A percentile compares a stretch with the other conserved stretches of the same genome.
Evolutionary conservation across 1,140 invertebrate genomes (phyloP).

Genomic region (Ctenoplectra terminalis): DNA sequence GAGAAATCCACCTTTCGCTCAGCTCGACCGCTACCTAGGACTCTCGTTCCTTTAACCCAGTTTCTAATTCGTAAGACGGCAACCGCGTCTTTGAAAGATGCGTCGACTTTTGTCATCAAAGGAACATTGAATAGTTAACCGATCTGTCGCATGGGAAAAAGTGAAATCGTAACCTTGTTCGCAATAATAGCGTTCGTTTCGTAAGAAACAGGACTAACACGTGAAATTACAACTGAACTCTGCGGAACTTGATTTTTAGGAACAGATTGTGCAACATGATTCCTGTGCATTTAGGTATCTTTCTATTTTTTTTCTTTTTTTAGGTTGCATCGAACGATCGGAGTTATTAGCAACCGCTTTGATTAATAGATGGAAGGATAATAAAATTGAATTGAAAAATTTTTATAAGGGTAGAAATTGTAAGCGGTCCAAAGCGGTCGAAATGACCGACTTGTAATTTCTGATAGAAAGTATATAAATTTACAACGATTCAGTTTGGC

Average conservation of each 20-base stretch:
- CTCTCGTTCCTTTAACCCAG: constrained; percentile 42
- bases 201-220: neutral
- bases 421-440: too few relatives aligned
- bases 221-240: too few relatives aligned
- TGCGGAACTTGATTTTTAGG: neutral
- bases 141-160: neutral
- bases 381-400: too few relatives aligned
- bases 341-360: too few relatives aligned
- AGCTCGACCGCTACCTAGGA: constrained; percentile 4
- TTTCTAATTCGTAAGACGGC: constrained; percentile 42
- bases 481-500: too few relatives aligned
- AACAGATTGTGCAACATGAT: neutral
- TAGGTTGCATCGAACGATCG: too few relatives aligned
- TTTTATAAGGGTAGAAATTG: too few relatives aligned
- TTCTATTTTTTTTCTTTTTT: too few relatives aligned
- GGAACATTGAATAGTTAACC: too few relatives aligned
- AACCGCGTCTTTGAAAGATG: neutral
- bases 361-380: too few relatives aligned
- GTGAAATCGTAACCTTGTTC: constrained; percentile 15
- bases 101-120: neutral
- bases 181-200: neutral
- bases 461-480: too few relatives aligned
- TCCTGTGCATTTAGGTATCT: neutral
- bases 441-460: too few relatives aligned
- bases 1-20: constrained; percentile 70